These are phyloP conservation scores for Aphelinus atriplicis DNA, from an alignment of 1,140 invertebrate genomes.

Conservation along the genomic window DNA sequence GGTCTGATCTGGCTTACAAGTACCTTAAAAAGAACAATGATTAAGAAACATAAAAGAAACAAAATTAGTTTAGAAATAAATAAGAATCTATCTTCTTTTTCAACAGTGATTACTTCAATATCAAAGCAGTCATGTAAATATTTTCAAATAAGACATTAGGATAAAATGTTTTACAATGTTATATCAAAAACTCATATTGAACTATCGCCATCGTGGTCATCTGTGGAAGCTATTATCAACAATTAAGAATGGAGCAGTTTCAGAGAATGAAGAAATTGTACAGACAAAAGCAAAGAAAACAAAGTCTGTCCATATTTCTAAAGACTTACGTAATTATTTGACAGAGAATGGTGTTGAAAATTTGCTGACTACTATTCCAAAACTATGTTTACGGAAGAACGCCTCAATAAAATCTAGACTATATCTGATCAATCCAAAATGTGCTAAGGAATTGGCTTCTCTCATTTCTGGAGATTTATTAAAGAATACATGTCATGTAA, in stretches of 20 bases:
- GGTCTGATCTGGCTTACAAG: no score
- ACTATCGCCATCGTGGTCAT: not conserved
- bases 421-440: constrained; percentile 39
- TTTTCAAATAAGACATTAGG: not conserved
- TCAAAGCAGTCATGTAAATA: not conserved
- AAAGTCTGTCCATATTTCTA: not conserved
- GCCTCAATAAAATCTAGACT: not conserved
- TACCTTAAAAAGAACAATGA: no score
- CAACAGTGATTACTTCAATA: no score
- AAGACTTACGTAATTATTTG: constrained; percentile 11
- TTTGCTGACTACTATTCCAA: constrained; percentile 13
- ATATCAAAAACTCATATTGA: not conserved
- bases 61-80: no score
- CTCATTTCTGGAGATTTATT: constrained; percentile 47
- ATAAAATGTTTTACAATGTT: constrained; percentile 15
- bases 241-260: not conserved
- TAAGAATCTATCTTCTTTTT: no score
- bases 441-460: constrained; percentile 39
- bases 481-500: constrained; percentile 38
- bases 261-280: not conserved
- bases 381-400: not conserved
- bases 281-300: not conserved
- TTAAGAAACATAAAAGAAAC: no score
- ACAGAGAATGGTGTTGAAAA: not conserved
- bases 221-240: not conserved